Percentiles rank a stretch among this genome's conserved stretches.
Evolutionary conservation across 2,113 vertebrate species (phyloP).

Genomic region (Uria aalge): DNA sequence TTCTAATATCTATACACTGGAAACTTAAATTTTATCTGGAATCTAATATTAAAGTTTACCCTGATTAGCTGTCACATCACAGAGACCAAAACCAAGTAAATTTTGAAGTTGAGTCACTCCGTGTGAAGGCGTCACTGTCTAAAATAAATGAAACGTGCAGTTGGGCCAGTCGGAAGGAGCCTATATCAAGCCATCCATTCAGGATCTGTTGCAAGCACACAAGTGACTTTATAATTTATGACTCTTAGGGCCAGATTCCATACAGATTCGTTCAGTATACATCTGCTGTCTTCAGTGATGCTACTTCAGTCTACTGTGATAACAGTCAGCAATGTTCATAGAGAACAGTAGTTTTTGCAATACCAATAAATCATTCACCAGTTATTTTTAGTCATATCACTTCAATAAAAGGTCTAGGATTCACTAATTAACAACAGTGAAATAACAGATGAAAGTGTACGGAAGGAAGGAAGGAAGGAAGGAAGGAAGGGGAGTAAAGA

Average conservation of each 20-base stretch:
- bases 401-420: not conserved
- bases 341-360: not conserved
- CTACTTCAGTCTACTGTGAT: not conserved
- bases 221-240: not conserved
- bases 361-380: not conserved
- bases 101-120: not conserved
- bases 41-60: not conserved
- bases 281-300: slow-evolving; percentile 25
- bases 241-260: not conserved
- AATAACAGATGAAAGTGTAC: not conserved
- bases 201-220: not conserved
- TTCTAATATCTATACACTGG: not conserved
- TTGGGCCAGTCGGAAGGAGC: not conserved
- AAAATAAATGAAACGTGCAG: not conserved
- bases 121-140: not conserved
- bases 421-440: not conserved
- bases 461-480: not conserved
- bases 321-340: not conserved
- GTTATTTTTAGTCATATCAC: not conserved
- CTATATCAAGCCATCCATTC: not conserved
- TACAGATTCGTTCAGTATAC: slow-evolving; percentile 34
- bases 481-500: no score
- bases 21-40: not conserved
- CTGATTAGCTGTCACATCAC: not conserved
- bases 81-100: not conserved